A percentile compares a stretch with the other conserved stretches of the same genome.
phyloP scores from a whole-genome alignment of 2,888 invertebrate genomes.

The Tanytarsus gracilentus region DNA sequence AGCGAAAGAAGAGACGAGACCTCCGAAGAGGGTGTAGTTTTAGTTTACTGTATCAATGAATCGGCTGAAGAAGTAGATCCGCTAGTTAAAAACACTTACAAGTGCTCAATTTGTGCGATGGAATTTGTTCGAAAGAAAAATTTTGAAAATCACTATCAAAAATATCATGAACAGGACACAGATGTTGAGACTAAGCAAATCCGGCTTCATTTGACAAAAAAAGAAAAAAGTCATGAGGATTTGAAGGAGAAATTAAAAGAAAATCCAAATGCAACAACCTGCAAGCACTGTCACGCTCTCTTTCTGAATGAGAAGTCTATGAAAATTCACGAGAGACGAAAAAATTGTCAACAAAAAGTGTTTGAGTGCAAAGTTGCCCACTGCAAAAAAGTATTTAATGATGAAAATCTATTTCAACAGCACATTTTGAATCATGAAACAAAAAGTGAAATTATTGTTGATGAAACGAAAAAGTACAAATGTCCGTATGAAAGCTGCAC shows the following conservation, averaged over 20 bases:
- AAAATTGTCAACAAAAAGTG: background rate
- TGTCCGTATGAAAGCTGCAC: conserved; percentile 40
- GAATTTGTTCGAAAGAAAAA: conserved; percentile 51
- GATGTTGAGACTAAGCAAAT: background rate
- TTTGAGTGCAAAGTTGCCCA: background rate
- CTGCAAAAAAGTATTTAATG: conserved; percentile 6
- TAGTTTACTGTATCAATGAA: conserved; percentile 1
- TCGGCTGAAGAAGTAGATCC: background rate
- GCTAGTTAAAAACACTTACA: conserved; percentile 35
- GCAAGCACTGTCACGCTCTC: conserved; percentile 13
- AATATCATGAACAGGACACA: conserved; percentile 32
- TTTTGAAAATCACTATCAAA: conserved; percentile 46
- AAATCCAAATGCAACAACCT: conserved; percentile 13
- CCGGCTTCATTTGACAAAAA: background rate
- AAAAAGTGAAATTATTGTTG: background rate
- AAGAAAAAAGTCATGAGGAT: background rate
- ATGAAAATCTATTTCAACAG: conserved; percentile 3
- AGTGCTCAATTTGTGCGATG: conserved; percentile 43
- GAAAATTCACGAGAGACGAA: background rate
- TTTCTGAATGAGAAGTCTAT: conserved; percentile 18
- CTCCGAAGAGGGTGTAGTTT: conserved; percentile 11
- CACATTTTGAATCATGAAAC: background rate
- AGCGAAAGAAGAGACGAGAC: background rate
- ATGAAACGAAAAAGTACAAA: conserved; percentile 30
- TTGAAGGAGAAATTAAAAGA: background rate